Evolutionary conservation across 2,888 invertebrate genomes (phyloP).

Genomic region (Meteorus colon): DNA sequence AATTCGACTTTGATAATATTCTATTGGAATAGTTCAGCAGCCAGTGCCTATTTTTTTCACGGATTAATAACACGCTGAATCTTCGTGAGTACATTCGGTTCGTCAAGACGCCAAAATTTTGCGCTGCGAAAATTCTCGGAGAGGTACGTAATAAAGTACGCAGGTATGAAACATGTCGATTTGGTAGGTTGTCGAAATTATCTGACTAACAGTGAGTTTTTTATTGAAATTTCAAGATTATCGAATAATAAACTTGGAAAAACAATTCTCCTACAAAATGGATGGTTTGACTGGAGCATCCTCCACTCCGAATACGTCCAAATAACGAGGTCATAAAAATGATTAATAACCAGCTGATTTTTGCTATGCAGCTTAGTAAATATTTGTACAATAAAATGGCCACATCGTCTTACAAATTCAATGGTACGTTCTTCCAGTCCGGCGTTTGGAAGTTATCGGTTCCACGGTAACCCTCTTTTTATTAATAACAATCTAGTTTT

Average conservation of each 20-base stretch:
- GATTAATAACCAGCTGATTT: constrained; percentile 26
- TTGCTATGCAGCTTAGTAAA: constrained; percentile 32
- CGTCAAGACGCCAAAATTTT: too few species aligned
- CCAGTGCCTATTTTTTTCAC: too few species aligned
- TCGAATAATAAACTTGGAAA: constrained; percentile 29
- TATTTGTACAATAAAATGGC: constrained; percentile 29
- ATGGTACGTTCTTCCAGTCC: constrained; percentile 32
- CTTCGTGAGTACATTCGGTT: too few species aligned
- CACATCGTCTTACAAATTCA: constrained; percentile 24
- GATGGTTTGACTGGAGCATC: constrained; percentile 27
- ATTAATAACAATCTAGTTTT: constrained; percentile 19
- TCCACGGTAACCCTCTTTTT: constrained; percentile 25
- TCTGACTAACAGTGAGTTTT: constrained; percentile 24
- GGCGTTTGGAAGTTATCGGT: constrained; percentile 30
- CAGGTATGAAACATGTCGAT: constrained; percentile 31
- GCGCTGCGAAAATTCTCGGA: too few species aligned
- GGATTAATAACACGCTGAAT: too few species aligned
- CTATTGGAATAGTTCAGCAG: too few species aligned
- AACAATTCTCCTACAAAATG: constrained; percentile 36
- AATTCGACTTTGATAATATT: too few species aligned
- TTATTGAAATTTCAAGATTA: constrained; percentile 32
- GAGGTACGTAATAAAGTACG: too few species aligned
- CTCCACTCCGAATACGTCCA: constrained; percentile 29
- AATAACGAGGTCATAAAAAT: constrained; percentile 34
- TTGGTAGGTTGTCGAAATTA: constrained; percentile 21